phyloP scores from a whole-genome alignment of 2,888 invertebrate species.

The Pyralis farinalis region DNA sequence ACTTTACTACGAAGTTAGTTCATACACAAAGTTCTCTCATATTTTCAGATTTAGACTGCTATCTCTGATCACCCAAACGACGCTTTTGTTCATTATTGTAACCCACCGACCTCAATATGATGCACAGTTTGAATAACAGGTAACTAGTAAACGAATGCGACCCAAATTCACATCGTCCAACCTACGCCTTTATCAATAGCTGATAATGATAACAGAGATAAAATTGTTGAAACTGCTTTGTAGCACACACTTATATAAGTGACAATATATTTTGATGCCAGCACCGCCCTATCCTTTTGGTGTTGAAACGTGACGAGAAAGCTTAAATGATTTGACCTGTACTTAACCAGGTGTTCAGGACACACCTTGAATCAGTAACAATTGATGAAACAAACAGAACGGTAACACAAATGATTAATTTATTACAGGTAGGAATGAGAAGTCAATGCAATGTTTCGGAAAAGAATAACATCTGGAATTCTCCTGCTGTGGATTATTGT shows the following conservation, averaged over 20 bases:
- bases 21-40: too few relatives aligned
- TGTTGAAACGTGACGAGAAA: slow-evolving; percentile 43
- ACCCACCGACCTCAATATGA: not conserved
- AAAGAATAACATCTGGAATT: slow-evolving; percentile 27
- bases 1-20: too few relatives aligned
- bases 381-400: too few relatives aligned
- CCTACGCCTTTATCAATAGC: slow-evolving; percentile 60
- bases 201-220: slow-evolving; percentile 68
- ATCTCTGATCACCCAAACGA: too few relatives aligned
- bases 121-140: slow-evolving; percentile 32
- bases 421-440: slow-evolving; percentile 66
- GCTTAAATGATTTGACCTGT: slow-evolving; percentile 12
- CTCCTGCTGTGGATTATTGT: slow-evolving; percentile 36
- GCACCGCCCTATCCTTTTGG: slow-evolving; percentile 20
- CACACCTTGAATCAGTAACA: slow-evolving; percentile 2
- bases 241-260: slow-evolving; percentile 10
- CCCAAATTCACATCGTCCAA: slow-evolving; percentile 63
- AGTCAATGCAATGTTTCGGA: slow-evolving; percentile 53
- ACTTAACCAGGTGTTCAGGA: slow-evolving; percentile 42
- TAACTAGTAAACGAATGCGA: slow-evolving; percentile 42
- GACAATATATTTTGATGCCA: slow-evolving; percentile 16
- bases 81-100: too few relatives aligned
- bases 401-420: not conserved
- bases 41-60: too few relatives aligned
- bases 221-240: slow-evolving; percentile 52